A percentile compares a stretch with the other conserved stretches of the same genome.
phyloP scores from a whole-genome alignment of 2,797 vertebrate species.

The Sebastes paucispinis region DNA sequence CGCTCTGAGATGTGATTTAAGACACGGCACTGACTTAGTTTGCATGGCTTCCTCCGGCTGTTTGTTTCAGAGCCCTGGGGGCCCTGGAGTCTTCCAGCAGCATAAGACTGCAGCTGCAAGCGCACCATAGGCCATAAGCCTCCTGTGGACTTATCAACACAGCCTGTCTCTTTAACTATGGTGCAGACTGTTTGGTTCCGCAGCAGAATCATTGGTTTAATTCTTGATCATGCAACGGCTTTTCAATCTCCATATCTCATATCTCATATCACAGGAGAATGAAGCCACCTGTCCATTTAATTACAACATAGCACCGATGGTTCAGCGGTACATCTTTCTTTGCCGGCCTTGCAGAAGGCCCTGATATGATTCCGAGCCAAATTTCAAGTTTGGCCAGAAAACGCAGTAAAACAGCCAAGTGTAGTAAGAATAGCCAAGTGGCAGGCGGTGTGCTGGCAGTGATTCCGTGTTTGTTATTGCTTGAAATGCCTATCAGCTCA shows the following conservation, averaged over 20 bases:
- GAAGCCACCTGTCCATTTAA: slow-evolving; percentile 30
- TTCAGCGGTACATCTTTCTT: neutral
- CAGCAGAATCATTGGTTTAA: neutral
- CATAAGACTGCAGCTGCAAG: slow-evolving; percentile 20
- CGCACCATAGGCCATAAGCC: neutral
- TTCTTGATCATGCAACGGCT: neutral
- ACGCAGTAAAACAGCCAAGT: slow-evolving; percentile 36
- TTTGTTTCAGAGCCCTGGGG: slow-evolving; percentile 42
- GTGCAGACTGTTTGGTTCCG: neutral
- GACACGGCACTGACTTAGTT: neutral
- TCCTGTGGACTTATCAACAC: slow-evolving; percentile 28
- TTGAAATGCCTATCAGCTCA: slow-evolving; percentile 34
- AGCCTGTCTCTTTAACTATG: slow-evolving; percentile 1
- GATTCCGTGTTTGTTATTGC: slow-evolving; percentile 27
- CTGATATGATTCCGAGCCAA: slow-evolving; percentile 34
- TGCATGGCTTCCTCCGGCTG: slow-evolving; percentile 32
- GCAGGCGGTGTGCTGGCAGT: slow-evolving; percentile 20
- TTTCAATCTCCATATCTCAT: slow-evolving; percentile 2
- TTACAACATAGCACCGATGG: slow-evolving; percentile 6
- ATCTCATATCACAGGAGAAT: slow-evolving; percentile 14
- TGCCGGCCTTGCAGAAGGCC: slow-evolving; percentile 20
- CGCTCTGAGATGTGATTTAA: slow-evolving; percentile 25
- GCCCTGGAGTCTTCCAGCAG: neutral
- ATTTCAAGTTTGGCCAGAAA: slow-evolving; percentile 44
- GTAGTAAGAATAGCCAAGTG: slow-evolving; percentile 31